phyloP scores from a whole-genome alignment of 2,888 invertebrate genomes.

The Lagria hirta region DNA sequence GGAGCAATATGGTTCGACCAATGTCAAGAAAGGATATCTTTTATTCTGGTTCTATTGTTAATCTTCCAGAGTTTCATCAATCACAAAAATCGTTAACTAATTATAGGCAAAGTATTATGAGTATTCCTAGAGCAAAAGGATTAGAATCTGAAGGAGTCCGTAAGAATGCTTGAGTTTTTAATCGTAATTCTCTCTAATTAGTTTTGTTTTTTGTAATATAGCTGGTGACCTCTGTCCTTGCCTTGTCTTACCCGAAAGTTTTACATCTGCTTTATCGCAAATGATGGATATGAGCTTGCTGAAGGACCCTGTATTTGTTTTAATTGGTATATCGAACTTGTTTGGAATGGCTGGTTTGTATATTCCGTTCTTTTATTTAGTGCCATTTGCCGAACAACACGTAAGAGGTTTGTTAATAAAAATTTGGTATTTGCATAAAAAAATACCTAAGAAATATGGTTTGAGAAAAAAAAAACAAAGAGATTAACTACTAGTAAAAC shows the following conservation, averaged over 20 bases:
- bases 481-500: too few species aligned
- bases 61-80: slow-evolving; percentile 90
- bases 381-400: slow-evolving; percentile 73
- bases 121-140: slow-evolving; percentile 71
- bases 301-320: slow-evolving; percentile 85
- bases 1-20: slow-evolving; percentile 78
- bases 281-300: slow-evolving; percentile 91
- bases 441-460: neutral
- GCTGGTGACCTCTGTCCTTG: slow-evolving; percentile 82
- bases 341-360: slow-evolving; percentile 98
- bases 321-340: slow-evolving; percentile 90
- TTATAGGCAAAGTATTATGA: slow-evolving; percentile 89
- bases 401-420: too few species aligned
- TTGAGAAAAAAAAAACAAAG: too few species aligned
- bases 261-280: slow-evolving; percentile 79
- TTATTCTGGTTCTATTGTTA: slow-evolving; percentile 92
- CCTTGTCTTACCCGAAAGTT: slow-evolving; percentile 73
- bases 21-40: slow-evolving; percentile 96
- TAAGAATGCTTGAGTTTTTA: slow-evolving; percentile 51
- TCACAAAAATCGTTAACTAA: slow-evolving; percentile 88
- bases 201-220: slow-evolving; percentile 50
- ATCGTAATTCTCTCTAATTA: neutral
- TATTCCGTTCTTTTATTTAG: slow-evolving; percentile 94
- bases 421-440: too few species aligned
- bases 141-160: slow-evolving; percentile 64